These are phyloP conservation scores for Teleopsis dalmanni DNA, from an alignment of 1,140 invertebrate species.

Conservation along the genomic window DNA sequence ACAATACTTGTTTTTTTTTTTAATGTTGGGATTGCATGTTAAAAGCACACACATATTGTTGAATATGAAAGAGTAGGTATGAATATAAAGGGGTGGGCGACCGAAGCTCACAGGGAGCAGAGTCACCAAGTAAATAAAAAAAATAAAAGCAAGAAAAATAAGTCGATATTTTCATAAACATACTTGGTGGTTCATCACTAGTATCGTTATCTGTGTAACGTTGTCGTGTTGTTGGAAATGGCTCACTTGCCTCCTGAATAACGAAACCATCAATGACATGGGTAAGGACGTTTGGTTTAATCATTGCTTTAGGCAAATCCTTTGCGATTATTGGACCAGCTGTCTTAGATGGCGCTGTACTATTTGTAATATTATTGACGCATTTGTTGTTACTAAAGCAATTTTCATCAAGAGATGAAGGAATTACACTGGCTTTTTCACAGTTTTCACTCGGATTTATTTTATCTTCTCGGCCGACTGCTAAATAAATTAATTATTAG, in stretches of 20 bases:
- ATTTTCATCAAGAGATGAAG: neutral
- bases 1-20: no score
- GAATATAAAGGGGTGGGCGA: no score
- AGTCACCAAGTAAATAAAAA: no score
- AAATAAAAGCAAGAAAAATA: no score
- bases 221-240: conserved; percentile 73
- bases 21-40: no score
- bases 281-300: conserved; percentile 91
- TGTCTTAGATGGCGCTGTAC: neutral
- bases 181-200: conserved; percentile 61
- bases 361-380: neutral
- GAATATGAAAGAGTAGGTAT: no score
- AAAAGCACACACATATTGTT: no score
- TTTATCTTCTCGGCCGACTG: no score
- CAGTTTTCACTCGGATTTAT: no score
- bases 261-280: conserved; percentile 96
- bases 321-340: conserved; percentile 47
- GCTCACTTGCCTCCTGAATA: conserved; percentile 87
- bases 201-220: conserved; percentile 48
- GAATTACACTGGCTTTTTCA: no score
- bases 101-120: no score
- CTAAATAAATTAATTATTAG: no score
- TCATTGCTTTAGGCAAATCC: conserved; percentile 81
- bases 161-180: conserved; percentile 16
- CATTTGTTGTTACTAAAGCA: neutral